phyloP scores from a whole-genome alignment of 2,113 vertebrate genomes.

The Aptenodytes patagonicus region DNA sequence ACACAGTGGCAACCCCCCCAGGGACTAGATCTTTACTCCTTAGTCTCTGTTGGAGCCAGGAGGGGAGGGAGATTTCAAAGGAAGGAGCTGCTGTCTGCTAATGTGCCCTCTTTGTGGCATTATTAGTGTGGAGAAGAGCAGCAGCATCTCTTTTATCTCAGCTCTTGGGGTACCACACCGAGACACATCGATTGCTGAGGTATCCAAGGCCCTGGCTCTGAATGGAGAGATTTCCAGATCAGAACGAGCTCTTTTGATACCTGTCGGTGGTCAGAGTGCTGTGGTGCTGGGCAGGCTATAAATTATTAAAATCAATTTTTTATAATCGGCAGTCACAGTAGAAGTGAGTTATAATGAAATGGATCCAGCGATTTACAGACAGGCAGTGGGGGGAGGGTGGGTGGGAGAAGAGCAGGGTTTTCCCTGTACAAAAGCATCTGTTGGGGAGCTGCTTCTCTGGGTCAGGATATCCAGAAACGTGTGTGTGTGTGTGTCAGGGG shows the following conservation, averaged over 20 bases:
- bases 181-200: background rate
- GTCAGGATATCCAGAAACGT: background rate
- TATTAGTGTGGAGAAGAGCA: background rate
- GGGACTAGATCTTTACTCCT: background rate
- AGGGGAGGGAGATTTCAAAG: background rate
- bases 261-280: background rate
- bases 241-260: background rate
- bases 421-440: background rate
- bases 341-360: background rate
- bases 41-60: background rate
- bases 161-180: background rate
- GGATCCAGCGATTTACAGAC: background rate
- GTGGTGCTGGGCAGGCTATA: background rate
- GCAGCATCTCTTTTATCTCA: background rate
- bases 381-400: too few relatives aligned
- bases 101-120: background rate
- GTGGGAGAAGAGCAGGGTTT: background rate
- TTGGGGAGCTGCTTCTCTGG: background rate
- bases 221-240: background rate
- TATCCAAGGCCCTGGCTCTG: background rate
- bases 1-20: background rate
- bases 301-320: constrained; percentile 8
- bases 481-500: background rate
- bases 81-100: background rate
- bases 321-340: background rate